A percentile compares a stretch with the other conserved stretches of the same genome.
These are phyloP conservation scores for Helarctos malayanus DNA, from an alignment of 2,797 vertebrate species.

Conservation along the genomic window DNA sequence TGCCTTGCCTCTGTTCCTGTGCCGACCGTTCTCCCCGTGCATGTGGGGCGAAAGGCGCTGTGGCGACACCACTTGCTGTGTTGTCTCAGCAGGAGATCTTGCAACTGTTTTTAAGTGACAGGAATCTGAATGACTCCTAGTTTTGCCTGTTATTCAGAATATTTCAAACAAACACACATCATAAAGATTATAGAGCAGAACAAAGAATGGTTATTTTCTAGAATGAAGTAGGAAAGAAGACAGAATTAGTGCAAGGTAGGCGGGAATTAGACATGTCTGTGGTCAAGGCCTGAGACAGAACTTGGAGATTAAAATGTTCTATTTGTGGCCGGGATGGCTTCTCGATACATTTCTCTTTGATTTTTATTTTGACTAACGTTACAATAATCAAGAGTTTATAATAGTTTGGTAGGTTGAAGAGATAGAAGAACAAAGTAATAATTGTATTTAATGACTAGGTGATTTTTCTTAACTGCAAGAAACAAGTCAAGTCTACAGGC, in stretches of 20 bases:
- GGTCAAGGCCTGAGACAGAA: background rate
- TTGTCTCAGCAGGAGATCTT: background rate
- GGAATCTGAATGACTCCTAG: background rate
- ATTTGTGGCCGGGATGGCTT: background rate
- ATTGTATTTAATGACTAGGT: background rate
- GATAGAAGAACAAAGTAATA: background rate
- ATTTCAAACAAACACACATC: conserved; percentile 31
- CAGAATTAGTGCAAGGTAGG: background rate
- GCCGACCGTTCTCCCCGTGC: fast-evolving
- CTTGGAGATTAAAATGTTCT: background rate
- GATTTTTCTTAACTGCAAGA: background rate
- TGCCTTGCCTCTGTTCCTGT: fast-evolving
- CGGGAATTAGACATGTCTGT: background rate
- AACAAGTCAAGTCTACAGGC: conserved; percentile 32
- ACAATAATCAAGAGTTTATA: background rate
- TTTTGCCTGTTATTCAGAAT: conserved; percentile 29
- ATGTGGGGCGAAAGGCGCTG: background rate
- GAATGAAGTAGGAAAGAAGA: background rate
- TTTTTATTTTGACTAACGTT: background rate
- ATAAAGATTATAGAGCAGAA: background rate
- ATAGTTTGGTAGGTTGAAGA: background rate
- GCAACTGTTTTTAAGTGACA: background rate
- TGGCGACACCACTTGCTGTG: fast-evolving
- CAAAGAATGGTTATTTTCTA: background rate
- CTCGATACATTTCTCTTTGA: background rate